Conservation (phyloP, 1,140 invertebrate species). For the Ladona fulva region DNA sequence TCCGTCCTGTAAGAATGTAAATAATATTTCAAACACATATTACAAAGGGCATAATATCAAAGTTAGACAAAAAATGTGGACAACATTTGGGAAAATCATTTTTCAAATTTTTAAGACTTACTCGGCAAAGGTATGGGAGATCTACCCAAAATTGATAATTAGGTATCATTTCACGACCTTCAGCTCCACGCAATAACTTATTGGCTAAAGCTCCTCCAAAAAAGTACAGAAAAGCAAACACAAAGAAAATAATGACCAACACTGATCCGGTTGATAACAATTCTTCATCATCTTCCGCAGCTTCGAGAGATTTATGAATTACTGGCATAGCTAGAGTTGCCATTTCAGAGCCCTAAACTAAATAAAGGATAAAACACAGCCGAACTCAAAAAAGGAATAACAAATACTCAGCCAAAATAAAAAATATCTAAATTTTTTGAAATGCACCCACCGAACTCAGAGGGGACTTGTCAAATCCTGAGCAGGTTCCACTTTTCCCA, state of each 20-base stretch:
- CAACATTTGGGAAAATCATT: background rate
- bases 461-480: too few species aligned
- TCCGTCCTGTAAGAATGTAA: background rate
- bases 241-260: conserved; percentile 31
- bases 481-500: too few species aligned
- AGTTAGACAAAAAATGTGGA: too few species aligned
- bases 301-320: background rate
- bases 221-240: conserved; percentile 30
- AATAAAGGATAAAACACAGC: background rate
- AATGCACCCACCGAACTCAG: too few species aligned
- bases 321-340: background rate
- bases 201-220: conserved; percentile 31
- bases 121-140: conserved; percentile 33
- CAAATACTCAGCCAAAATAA: background rate
- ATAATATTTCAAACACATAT: background rate
- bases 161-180: conserved; percentile 37
- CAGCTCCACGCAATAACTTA: conserved; percentile 35
- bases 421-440: too few species aligned
- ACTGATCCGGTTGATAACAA: conserved; percentile 31
- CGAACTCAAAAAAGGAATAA: background rate
- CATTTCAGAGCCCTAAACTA: background rate
- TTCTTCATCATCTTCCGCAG: background rate
- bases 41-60: too few species aligned
- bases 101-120: conserved; percentile 25
- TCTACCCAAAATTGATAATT: conserved; percentile 38